Base-by-base conservation (phyloP, 2,797 vertebrate genomes). In the Pempheris klunzingeri region DNA sequence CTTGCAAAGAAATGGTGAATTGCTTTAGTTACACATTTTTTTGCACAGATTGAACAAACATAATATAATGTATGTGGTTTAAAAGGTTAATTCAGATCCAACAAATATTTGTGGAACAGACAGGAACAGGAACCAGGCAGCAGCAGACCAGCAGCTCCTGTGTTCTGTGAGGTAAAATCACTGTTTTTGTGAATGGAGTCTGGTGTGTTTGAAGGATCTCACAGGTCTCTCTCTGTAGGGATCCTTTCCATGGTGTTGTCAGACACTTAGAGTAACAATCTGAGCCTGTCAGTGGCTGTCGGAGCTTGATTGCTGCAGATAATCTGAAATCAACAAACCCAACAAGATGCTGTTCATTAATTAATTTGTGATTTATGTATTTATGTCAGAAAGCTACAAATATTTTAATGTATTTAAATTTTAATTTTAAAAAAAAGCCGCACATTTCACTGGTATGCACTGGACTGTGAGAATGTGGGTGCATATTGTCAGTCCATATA, bases 401-500 rank as follows among this genome's bases (percentile, higher is more conserved):
- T 22, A 47, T 61, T 61, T 30, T 60, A 32, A 57, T 54, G 3
- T 20, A 47, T 61, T 57, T 36, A 1, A 41, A 4, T 39, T 55
- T 57, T 52, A 28, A 52, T 55, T 68, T 39, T 20, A 80, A 54
- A 60, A 77, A 54, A 60, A 77, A 32, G 18, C 57, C 20, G 4
- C 28, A 55, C 38, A 49, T 0, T 50, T 55, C 52, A 14, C 20
- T 41, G 28, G 0, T 36, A 38, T 38, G 60, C 55, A 74, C n/a
- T 78, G 66, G 75, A 54, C 64, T 80, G 68, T 62, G 54, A 47
- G 5, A 17, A 65, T 20, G 49, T 54, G 15, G 49, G 71, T 74
- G 63, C 64, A 74, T 84, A 78, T 82, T 71, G 86, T 81, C 71
- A 68, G 72, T 58, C 67, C 59, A 36, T 82, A 74, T 71, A 67